These are phyloP conservation scores for Boloria selene DNA, from an alignment of 2,888 invertebrate species.

Conservation along the genomic window DNA sequence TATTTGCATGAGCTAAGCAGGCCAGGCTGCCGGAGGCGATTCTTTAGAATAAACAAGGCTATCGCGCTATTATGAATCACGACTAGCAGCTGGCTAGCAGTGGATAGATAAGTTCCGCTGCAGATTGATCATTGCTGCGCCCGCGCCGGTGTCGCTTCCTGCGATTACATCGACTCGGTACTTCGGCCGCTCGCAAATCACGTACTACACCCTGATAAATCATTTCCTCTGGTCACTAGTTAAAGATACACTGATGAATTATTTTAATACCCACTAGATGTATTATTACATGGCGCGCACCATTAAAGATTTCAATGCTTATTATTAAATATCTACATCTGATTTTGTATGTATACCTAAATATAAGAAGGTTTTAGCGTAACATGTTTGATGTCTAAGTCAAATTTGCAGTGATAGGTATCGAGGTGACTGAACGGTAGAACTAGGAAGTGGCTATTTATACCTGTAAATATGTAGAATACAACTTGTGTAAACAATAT, in stretches of 20 bases:
- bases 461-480: too few relatives aligned
- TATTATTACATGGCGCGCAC: constrained; percentile 26
- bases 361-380: too few relatives aligned
- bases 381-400: too few relatives aligned
- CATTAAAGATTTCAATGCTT: too few relatives aligned
- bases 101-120: constrained; percentile 76
- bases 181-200: constrained; percentile 68
- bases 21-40: constrained; percentile 48
- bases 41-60: constrained; percentile 58
- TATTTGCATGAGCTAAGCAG: constrained; percentile 43
- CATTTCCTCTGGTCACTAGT: constrained; percentile 62
- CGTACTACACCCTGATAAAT: constrained; percentile 66
- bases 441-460: too few relatives aligned
- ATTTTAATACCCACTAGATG: constrained; percentile 44
- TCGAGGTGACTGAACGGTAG: too few relatives aligned
- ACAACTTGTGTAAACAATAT: too few relatives aligned
- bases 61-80: constrained; percentile 67
- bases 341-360: too few relatives aligned
- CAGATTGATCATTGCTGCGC: constrained; percentile 55
- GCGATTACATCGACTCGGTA: constrained; percentile 69
- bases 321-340: too few relatives aligned
- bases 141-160: constrained; percentile 66
- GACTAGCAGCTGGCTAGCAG: constrained; percentile 58
- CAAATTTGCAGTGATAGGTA: too few relatives aligned
- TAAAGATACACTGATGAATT: constrained; percentile 49